A percentile compares a stretch with the other conserved stretches of the same genome.
phyloP scores from a whole-genome alignment of 2,888 invertebrate genomes.

The Lymantria monacha region DNA sequence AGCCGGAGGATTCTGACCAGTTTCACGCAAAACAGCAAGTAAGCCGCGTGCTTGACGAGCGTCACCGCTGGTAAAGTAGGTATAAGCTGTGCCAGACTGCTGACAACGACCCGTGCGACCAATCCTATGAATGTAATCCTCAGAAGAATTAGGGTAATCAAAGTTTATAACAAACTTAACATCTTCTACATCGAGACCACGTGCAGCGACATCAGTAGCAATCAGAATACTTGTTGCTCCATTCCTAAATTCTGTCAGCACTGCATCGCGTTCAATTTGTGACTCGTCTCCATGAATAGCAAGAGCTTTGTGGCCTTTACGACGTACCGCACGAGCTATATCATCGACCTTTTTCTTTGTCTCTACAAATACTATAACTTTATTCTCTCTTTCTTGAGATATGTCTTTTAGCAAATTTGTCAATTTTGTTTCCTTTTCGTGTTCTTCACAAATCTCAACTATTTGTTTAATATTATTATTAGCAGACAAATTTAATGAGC shows the following conservation, averaged over 20 bases:
- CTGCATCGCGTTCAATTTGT: conserved; percentile 96
- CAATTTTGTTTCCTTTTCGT: conserved; percentile 92
- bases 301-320: conserved; percentile 90
- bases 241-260: conserved; percentile 92
- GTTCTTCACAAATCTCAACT: conserved; percentile 95
- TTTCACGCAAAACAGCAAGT: conserved; percentile 95
- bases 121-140: conserved; percentile 99
- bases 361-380: conserved; percentile 98
- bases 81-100: conserved; percentile 97
- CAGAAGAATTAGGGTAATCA: conserved; percentile 98
- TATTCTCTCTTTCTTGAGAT: conserved; percentile 91
- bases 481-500: conserved; percentile 95
- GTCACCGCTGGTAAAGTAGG: conserved; percentile 96
- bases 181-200: conserved; percentile 95
- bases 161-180: conserved; percentile 98
- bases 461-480: conserved; percentile 99
- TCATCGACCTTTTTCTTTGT: conserved; percentile 98
- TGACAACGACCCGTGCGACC: conserved; percentile 96
- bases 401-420: conserved; percentile 90
- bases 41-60: conserved; percentile 95
- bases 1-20: conserved; percentile 92
- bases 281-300: conserved; percentile 98
- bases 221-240: conserved; percentile 94
- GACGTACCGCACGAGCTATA: conserved; percentile 93
- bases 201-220: conserved; percentile 97